Conservation (phyloP, 2,797 vertebrate genomes). For the Threskiornis aethiopicus region DNA sequence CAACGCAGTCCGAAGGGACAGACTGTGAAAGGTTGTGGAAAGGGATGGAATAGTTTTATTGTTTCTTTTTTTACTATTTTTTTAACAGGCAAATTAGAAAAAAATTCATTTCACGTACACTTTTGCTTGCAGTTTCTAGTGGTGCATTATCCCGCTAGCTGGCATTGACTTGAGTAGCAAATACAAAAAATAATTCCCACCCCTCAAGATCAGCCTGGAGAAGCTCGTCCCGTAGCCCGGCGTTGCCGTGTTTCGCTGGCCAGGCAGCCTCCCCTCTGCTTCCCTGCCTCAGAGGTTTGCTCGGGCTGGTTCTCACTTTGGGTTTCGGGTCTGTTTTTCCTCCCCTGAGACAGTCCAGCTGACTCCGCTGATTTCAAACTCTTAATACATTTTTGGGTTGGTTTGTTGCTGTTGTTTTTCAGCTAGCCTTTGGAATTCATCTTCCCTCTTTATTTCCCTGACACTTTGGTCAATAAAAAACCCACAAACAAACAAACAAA, state of each 20-base stretch:
- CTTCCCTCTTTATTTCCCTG: background rate
- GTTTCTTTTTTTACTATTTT: background rate
- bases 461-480: background rate
- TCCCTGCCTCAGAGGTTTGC: background rate
- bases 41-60: background rate
- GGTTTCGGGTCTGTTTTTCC: background rate
- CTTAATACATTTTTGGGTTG: background rate
- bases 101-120: no score
- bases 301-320: background rate
- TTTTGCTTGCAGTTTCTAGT: background rate
- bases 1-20: background rate
- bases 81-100: background rate
- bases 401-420: background rate
- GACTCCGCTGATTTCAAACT: background rate
- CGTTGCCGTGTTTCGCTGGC: accelerated
- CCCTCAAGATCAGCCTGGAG: background rate
- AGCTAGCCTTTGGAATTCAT: background rate
- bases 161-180: background rate
- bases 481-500: background rate
- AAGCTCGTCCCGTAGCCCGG: accelerated
- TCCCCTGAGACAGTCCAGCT: background rate
- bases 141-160: background rate
- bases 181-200: background rate
- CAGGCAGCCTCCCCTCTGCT: background rate
- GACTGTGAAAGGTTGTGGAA: background rate